Conservation (phyloP, 2,888 invertebrate genomes). For the Sycophila texana region DNA sequence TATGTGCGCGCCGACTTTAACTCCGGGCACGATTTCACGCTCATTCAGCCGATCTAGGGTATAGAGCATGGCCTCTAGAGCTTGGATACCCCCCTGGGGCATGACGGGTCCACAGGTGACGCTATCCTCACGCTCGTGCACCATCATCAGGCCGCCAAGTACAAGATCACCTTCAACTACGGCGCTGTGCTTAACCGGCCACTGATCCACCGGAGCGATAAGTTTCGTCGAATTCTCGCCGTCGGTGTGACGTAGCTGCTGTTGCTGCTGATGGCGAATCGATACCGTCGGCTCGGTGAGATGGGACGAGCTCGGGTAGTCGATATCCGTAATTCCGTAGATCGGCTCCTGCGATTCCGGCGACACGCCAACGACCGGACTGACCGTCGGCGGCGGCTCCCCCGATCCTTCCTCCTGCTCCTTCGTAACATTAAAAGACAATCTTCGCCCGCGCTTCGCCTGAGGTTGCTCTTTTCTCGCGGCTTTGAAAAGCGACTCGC, state of each 20-base stretch:
- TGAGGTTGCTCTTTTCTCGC: constrained; percentile 6
- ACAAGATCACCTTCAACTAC: constrained; percentile 89
- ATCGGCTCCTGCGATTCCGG: constrained; percentile 9
- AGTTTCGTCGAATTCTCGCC: constrained; percentile 40
- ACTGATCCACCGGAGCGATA: constrained; percentile 65
- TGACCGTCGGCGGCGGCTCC: not conserved
- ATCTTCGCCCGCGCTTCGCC: constrained; percentile 28
- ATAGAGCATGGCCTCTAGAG: constrained; percentile 91
- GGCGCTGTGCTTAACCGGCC: constrained; percentile 88
- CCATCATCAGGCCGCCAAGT: constrained; percentile 94
- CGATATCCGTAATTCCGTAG: constrained; percentile 12
- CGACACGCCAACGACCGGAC: not conserved
- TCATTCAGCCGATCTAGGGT: constrained; percentile 87
- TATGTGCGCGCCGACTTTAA: constrained; percentile 88
- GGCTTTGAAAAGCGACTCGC: not conserved
- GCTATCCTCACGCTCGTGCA: constrained; percentile 88
- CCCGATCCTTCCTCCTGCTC: not conserved
- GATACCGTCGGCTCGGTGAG: not conserved
- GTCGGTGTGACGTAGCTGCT: constrained; percentile 8
- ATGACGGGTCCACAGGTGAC: constrained; percentile 91
- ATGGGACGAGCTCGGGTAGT: not conserved
- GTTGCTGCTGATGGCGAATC: constrained; percentile 30
- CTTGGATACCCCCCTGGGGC: constrained; percentile 92
- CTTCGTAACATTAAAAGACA: constrained; percentile 27
- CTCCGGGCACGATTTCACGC: constrained; percentile 80